Conservation (phyloP, 1,140 invertebrate genomes). For the Hyposmocoma kahamanoa region DNA sequence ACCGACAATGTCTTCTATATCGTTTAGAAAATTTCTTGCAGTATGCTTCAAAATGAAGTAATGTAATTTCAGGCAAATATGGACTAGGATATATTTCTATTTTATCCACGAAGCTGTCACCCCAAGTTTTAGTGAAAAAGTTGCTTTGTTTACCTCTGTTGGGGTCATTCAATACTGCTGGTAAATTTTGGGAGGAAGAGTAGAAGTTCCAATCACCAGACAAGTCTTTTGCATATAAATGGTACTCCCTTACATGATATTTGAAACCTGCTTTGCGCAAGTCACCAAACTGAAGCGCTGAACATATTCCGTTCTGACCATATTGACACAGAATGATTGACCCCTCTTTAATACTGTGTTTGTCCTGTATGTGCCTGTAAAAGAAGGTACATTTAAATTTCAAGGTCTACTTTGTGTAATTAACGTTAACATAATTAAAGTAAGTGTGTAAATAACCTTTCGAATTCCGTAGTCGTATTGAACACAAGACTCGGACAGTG, state of each 20-base stretch:
- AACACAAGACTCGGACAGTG: constrained; percentile 75
- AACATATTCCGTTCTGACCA: constrained; percentile 91
- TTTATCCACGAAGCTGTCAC: constrained; percentile 93
- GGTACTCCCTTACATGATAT: constrained; percentile 88
- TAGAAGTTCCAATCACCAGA: constrained; percentile 84
- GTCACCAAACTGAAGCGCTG: constrained; percentile 89
- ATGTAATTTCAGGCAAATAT: constrained; percentile 88
- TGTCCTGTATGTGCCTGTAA: constrained; percentile 84
- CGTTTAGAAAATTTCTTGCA: constrained; percentile 83
- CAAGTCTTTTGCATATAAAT: constrained; percentile 76
- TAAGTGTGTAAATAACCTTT: constrained; percentile 56
- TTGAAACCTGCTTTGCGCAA: constrained; percentile 92
- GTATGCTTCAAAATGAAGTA: constrained; percentile 91
- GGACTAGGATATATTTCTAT: constrained; percentile 83
- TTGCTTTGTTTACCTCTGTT: constrained; percentile 91
- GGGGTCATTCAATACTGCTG: constrained; percentile 97
- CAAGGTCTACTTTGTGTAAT: neutral
- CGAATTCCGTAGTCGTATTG: constrained; percentile 68
- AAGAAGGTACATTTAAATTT: neutral
- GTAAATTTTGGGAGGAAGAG: constrained; percentile 93
- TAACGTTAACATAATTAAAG: constrained; percentile 5
- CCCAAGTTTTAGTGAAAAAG: constrained; percentile 99
- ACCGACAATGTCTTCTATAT: constrained; percentile 74
- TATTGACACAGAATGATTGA: constrained; percentile 92
- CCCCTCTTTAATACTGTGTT: constrained; percentile 90